phyloP scores from a whole-genome alignment of 2,888 invertebrate species.

The Athetis lepigone region DNA sequence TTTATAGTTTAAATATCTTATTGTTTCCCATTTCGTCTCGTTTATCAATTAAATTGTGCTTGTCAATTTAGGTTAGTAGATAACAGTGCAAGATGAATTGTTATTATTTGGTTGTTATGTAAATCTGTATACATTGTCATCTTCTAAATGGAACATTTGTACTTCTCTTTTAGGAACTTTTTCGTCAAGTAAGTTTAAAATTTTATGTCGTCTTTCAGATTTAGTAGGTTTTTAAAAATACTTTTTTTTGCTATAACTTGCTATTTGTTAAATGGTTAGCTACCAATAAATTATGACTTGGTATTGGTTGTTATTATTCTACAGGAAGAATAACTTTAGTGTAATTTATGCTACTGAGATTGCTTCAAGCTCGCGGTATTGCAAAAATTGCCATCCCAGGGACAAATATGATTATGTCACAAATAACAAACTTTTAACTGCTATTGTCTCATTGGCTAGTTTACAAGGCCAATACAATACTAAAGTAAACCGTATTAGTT shows the following conservation, averaged over 20 bases:
- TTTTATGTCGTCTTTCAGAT: too few species aligned
- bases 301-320: too few species aligned
- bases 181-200: too few species aligned
- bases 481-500: not conserved
- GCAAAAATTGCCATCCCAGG: too few species aligned
- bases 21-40: slow-evolving; percentile 80
- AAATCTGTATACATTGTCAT: slow-evolving; percentile 54
- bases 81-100: slow-evolving; percentile 71
- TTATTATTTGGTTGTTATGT: slow-evolving; percentile 62
- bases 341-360: not conserved
- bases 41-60: slow-evolving; percentile 80
- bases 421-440: too few species aligned
- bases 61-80: slow-evolving; percentile 81
- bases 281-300: too few species aligned
- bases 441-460: not conserved
- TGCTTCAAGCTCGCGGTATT: too few species aligned
- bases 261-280: too few species aligned
- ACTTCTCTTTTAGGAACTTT: too few species aligned
- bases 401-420: too few species aligned
- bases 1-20: slow-evolving; percentile 77
- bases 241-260: too few species aligned
- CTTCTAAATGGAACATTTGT: slow-evolving; percentile 30
- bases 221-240: too few species aligned
- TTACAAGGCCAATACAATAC: not conserved
- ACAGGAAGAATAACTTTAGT: slow-evolving; percentile 10